phyloP scores from a whole-genome alignment of 2,113 vertebrate species.

The Phalacrocorax brasilianus region DNA sequence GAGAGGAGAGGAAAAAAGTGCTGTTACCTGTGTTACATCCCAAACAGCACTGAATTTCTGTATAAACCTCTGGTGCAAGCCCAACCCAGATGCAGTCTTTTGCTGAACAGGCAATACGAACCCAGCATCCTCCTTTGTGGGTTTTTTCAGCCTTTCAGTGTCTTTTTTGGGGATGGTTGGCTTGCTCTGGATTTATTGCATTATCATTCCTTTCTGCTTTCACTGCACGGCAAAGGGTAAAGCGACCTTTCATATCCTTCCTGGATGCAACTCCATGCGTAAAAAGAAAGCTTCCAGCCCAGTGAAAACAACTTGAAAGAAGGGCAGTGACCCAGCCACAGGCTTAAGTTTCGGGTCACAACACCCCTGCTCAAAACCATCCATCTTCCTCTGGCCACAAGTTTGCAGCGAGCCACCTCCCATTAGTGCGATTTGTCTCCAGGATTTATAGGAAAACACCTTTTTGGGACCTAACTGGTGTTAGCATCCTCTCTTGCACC shows the following conservation, averaged over 20 bases:
- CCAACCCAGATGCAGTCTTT: not conserved
- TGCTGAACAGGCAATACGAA: not conserved
- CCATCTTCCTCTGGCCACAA: not conserved
- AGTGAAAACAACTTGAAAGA: constrained; percentile 58
- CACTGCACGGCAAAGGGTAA: not conserved
- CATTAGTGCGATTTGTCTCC: not conserved
- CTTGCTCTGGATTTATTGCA: constrained; percentile 1
- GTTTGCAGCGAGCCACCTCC: not conserved
- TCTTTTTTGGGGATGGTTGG: not conserved
- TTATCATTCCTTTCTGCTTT: constrained; percentile 26
- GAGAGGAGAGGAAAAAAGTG: not conserved
- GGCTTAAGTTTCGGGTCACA: constrained; percentile 54
- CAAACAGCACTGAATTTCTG: not conserved
- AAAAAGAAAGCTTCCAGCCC: constrained; percentile 54
- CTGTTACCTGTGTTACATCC: not conserved
- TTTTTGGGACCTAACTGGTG: not conserved
- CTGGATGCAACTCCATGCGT: constrained; percentile 10
- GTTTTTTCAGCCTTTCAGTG: not conserved
- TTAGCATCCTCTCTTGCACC: not conserved
- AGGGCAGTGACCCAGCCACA: constrained; percentile 42
- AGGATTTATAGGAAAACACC: not conserved
- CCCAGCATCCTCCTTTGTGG: not conserved
- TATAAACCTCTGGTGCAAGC: not conserved
- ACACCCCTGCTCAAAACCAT: constrained; percentile 32
- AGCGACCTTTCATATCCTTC: not conserved